Percentiles rank a stretch among this genome's conserved stretches.
These are phyloP conservation scores for Melanerpes aurifrons DNA, from an alignment of 2,113 vertebrate species.

Conservation along the genomic window DNA sequence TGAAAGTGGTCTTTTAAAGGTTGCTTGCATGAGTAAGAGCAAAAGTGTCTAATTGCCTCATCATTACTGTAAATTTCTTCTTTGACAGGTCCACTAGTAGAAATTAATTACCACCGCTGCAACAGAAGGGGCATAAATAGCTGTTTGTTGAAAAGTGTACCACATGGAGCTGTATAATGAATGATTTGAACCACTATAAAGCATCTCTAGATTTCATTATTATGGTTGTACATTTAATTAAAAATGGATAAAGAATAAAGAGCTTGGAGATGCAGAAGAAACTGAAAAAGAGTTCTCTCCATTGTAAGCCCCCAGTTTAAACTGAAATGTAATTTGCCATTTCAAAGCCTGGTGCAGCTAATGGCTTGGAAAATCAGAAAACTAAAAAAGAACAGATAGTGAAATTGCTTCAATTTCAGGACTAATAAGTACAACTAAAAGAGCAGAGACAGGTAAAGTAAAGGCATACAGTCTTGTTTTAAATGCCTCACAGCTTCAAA, in stretches of 20 bases:
- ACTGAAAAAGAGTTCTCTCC: background rate
- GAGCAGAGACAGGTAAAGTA: background rate
- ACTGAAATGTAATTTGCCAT: slow-evolving; percentile 13
- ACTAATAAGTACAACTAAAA: background rate
- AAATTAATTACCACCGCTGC: background rate
- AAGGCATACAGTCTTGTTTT: slow-evolving; percentile 7
- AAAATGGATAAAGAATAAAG: background rate
- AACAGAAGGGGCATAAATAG: background rate
- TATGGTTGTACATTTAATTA: background rate
- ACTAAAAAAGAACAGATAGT: background rate
- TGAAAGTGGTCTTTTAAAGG: background rate
- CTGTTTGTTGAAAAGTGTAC: background rate
- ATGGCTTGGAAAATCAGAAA: slow-evolving; percentile 30
- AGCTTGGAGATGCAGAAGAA: background rate
- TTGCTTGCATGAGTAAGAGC: background rate
- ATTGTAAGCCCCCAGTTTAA: background rate
- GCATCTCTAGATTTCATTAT: background rate
- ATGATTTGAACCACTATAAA: background rate
- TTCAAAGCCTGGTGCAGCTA: background rate
- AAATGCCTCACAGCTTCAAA: slow-evolving; percentile 11
- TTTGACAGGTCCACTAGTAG: background rate
- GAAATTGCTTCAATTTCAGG: slow-evolving; percentile 18
- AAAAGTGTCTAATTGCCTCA: background rate
- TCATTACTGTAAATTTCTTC: background rate
- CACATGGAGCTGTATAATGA: background rate